Evolutionary conservation across 1,140 invertebrate genomes (phyloP).

Genomic region (Drosophila ogumai): DNA sequence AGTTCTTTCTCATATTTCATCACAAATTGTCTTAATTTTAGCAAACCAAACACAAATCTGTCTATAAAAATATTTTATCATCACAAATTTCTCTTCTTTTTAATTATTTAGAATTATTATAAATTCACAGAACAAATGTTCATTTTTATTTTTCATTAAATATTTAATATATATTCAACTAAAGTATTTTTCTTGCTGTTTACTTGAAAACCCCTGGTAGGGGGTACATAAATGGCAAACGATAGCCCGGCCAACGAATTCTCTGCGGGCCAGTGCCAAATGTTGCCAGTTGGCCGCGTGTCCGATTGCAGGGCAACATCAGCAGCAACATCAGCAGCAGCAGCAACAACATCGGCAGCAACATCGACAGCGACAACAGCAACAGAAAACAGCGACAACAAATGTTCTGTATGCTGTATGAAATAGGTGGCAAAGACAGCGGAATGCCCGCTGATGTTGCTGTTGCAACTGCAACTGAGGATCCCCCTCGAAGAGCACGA

Average conservation of each 20-base stretch:
- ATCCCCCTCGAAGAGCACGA: conserved; percentile 32
- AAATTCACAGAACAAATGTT: no score
- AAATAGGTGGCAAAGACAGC: conserved; percentile 76
- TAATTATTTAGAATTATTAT: no score
- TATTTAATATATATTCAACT: no score
- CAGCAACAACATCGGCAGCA: conserved; percentile 28
- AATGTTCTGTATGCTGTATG: conserved; percentile 63
- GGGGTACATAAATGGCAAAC: conserved; percentile 11
- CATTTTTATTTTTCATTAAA: no score
- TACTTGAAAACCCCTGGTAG: neutral
- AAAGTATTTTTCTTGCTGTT: conserved; percentile 2
- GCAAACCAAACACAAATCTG: no score
- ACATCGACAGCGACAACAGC: conserved; percentile 45
- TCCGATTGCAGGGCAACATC: conserved; percentile 62
- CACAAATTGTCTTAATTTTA: no score
- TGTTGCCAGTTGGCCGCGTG: conserved; percentile 42
- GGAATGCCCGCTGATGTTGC: conserved; percentile 63
- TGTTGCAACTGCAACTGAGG: conserved; percentile 15
- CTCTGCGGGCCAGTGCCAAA: conserved; percentile 35
- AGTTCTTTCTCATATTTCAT: no score
- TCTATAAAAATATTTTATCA: no score
- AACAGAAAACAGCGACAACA: conserved; percentile 60
- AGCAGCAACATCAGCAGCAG: conserved; percentile 16
- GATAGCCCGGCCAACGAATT: conserved; percentile 29
- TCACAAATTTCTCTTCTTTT: no score